phyloP scores from a whole-genome alignment of 1,140 invertebrate species.

The Hycleus cichorii region DNA sequence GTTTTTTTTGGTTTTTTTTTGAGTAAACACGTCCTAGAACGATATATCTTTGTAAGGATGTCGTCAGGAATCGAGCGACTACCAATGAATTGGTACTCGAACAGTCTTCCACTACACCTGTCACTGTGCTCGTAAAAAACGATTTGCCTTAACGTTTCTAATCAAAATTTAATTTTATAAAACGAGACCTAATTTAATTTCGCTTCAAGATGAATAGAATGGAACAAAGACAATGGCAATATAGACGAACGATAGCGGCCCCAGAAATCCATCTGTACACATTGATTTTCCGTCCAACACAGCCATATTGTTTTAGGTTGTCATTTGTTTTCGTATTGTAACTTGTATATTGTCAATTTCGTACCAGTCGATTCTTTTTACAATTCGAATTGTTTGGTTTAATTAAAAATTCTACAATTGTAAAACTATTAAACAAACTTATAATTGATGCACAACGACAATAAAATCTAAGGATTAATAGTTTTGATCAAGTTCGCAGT shows the following conservation, averaged over 20 bases:
- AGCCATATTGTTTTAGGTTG: constrained; percentile 18
- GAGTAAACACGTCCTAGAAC: too few species aligned
- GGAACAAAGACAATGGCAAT: too few species aligned
- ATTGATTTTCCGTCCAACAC: constrained; percentile 19
- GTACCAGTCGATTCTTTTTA: too few species aligned
- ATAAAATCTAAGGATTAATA: constrained; percentile 23
- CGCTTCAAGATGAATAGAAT: neutral
- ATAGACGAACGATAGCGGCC: neutral
- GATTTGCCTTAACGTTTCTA: constrained; percentile 1
- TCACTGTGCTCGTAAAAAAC: neutral
- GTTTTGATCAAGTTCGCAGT: constrained; percentile 18
- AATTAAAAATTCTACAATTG: too few species aligned
- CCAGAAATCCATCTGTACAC: constrained; percentile 9
- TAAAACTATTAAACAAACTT: neutral
- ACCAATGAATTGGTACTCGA: too few species aligned
- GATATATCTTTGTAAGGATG: too few species aligned
- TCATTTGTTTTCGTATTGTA: constrained; percentile 22
- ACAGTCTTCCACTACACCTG: neutral
- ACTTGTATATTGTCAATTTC: neutral
- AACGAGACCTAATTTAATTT: constrained; percentile 9
- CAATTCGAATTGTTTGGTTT: too few species aligned
- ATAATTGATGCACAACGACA: constrained; percentile 16
- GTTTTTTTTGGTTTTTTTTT: too few species aligned
- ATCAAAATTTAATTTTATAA: constrained; percentile 12
- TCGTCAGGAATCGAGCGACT: too few species aligned